Evolutionary conservation across 2,113 vertebrate genomes (phyloP).

Genomic region (Melanotaenia duboulayi): DNA sequence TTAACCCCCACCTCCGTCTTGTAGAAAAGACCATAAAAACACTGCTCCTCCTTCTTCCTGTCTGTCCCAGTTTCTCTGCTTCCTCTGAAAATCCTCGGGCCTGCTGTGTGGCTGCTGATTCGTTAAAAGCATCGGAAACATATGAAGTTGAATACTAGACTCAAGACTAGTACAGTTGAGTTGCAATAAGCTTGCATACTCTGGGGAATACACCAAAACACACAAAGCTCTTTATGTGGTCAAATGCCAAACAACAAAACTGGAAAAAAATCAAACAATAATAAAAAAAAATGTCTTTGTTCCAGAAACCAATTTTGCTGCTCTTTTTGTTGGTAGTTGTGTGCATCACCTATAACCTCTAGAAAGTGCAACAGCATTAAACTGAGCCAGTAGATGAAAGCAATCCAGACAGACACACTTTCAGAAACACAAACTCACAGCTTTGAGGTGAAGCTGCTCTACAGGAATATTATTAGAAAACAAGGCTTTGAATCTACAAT

Average conservation of each 20-base stretch:
- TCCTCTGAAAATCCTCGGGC: constrained; percentile 14
- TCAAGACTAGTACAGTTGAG: constrained; percentile 28
- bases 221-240: neutral
- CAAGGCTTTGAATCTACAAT: too few relatives aligned
- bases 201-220: constrained; percentile 7
- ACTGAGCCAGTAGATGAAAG: constrained; percentile 13
- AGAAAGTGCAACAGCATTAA: constrained; percentile 44
- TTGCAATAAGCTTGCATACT: constrained; percentile 24
- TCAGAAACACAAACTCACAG: constrained; percentile 10
- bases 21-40: constrained; percentile 10
- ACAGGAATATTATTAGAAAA: neutral
- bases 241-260: too few relatives aligned
- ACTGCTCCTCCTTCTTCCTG: neutral
- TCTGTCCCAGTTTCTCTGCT: constrained; percentile 2
- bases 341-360: constrained; percentile 31
- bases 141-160: constrained; percentile 52
- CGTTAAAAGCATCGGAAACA: constrained; percentile 49
- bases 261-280: constrained; percentile 1
- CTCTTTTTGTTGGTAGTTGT: neutral
- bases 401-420: constrained; percentile 20
- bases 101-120: constrained; percentile 4
- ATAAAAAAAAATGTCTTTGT: too few relatives aligned
- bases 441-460: constrained; percentile 29
- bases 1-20: neutral
- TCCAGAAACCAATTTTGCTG: too few relatives aligned